A percentile compares a stretch with the other conserved stretches of the same genome.
Conservation (phyloP, 2,113 vertebrate species). For the Paratilapia polleni region DNA sequence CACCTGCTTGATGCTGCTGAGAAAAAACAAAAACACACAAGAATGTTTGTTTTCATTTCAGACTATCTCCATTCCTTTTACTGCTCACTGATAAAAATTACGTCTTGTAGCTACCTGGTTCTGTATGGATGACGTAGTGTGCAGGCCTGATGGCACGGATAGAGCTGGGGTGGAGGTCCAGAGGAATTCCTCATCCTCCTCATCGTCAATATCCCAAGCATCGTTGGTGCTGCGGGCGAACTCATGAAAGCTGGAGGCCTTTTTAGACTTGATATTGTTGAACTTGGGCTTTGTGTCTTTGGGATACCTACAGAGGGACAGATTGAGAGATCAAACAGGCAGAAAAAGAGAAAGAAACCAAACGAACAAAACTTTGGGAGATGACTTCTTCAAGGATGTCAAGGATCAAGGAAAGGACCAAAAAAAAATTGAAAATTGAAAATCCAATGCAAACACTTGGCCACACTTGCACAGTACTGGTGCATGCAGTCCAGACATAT, state of each 20-base stretch:
- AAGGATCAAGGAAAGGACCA: too few species aligned
- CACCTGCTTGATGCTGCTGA: slow-evolving; percentile 71
- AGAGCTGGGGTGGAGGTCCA: slow-evolving; percentile 20
- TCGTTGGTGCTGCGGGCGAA: slow-evolving; percentile 95
- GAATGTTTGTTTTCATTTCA: background rate
- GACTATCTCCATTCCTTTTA: background rate
- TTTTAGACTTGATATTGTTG: slow-evolving; percentile 87
- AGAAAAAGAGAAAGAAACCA: slow-evolving; percentile 1
- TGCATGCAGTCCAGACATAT: slow-evolving; percentile 29
- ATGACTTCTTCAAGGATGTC: background rate
- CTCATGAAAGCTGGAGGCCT: slow-evolving; percentile 93
- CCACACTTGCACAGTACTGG: background rate
- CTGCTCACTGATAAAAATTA: background rate
- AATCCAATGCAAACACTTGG: background rate
- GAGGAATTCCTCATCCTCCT: slow-evolving; percentile 85
- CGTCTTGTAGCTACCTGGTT: slow-evolving; percentile 58
- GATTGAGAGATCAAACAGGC: background rate
- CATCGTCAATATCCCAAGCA: slow-evolving; percentile 94
- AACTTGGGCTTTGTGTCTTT: slow-evolving; percentile 87
- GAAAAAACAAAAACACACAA: background rate
- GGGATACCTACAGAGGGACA: slow-evolving; percentile 80
- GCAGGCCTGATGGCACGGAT: slow-evolving; percentile 66
- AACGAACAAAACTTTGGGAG: background rate
- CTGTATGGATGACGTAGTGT: slow-evolving; percentile 64
- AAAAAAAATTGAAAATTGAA: background rate